Percentiles rank a stretch among this genome's conserved stretches.
Evolutionary conservation across 2,797 vertebrate genomes (phyloP).

Genomic region (Holocentrus rufus): DNA sequence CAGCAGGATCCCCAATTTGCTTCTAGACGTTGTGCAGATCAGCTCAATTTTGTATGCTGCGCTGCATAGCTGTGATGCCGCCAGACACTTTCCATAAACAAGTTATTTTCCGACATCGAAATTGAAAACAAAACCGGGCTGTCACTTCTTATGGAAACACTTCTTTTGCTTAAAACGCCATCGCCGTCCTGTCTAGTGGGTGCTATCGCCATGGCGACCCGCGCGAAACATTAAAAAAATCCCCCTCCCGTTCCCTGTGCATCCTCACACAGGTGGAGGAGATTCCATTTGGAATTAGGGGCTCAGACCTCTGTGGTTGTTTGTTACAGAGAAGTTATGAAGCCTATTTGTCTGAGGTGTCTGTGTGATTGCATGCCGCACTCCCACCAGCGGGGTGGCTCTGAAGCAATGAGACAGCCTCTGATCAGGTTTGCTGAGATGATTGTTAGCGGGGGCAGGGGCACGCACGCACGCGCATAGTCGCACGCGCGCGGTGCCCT

Average conservation of each 20-base stretch:
- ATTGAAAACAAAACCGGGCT: slow-evolving; percentile 38
- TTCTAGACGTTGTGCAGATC: neutral
- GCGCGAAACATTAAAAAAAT: slow-evolving; percentile 29
- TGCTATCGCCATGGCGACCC: slow-evolving; percentile 50
- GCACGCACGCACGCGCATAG: slow-evolving; percentile 30
- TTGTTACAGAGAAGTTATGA: slow-evolving; percentile 66
- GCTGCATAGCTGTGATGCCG: neutral
- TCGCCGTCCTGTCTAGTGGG: slow-evolving; percentile 39
- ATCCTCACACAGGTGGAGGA: slow-evolving; percentile 54
- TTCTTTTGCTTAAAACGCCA: slow-evolving; percentile 31
- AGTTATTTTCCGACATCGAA: slow-evolving; percentile 26
- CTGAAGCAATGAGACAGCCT: slow-evolving; percentile 59
- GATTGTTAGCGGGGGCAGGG: slow-evolving; percentile 60
- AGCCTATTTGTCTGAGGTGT: slow-evolving; percentile 68
- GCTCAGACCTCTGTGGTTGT: slow-evolving; percentile 49
- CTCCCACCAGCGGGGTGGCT: slow-evolving; percentile 41
- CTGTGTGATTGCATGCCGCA: slow-evolving; percentile 49
- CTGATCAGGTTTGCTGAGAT: slow-evolving; percentile 70
- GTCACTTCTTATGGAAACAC: slow-evolving; percentile 28
- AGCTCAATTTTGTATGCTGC: neutral
- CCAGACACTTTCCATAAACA: slow-evolving; percentile 35
- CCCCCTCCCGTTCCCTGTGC: slow-evolving; percentile 32
- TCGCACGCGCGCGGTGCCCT: slow-evolving; percentile 37
- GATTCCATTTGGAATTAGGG: slow-evolving; percentile 68
- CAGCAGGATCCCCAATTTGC: neutral